Conservation (phyloP, 2,797 vertebrate species). For the Chelidonichthys spinosus region DNA sequence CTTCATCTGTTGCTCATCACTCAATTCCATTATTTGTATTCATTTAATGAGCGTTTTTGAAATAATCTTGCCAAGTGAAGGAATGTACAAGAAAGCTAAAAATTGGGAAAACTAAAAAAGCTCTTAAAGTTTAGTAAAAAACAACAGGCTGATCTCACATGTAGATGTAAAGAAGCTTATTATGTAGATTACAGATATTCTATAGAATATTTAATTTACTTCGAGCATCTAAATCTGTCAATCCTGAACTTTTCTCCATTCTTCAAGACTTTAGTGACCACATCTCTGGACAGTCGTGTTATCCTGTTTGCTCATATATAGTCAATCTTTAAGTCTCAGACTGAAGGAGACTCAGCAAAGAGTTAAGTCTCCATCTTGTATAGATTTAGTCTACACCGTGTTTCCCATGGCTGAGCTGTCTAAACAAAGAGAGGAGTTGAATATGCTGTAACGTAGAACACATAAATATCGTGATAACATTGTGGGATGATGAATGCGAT, state of each 20-base stretch:
- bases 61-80: neutral
- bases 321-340: conserved; percentile 41
- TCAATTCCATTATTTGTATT: conserved; percentile 19
- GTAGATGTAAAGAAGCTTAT: neutral
- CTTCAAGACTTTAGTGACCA: neutral
- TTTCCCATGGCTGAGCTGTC: conserved; percentile 68
- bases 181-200: neutral
- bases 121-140: neutral
- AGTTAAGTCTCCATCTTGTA: conserved; percentile 60
- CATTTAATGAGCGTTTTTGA: conserved; percentile 4
- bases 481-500: conserved; percentile 59
- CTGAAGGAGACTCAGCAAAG: conserved; percentile 44
- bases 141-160: neutral
- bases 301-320: conserved; percentile 18
- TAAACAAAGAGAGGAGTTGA: conserved; percentile 69
- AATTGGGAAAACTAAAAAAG: neutral
- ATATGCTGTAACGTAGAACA: conserved; percentile 55
- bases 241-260: neutral
- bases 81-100: neutral
- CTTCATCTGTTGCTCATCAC: conserved; percentile 12
- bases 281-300: conserved; percentile 3
- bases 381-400: conserved; percentile 66
- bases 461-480: conserved; percentile 57
- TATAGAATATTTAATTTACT: neutral
- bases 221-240: neutral